A percentile compares a stretch with the other conserved stretches of the same genome.
Conservation (phyloP, 2,888 invertebrate species). For the Agriopis leucophaearia region DNA sequence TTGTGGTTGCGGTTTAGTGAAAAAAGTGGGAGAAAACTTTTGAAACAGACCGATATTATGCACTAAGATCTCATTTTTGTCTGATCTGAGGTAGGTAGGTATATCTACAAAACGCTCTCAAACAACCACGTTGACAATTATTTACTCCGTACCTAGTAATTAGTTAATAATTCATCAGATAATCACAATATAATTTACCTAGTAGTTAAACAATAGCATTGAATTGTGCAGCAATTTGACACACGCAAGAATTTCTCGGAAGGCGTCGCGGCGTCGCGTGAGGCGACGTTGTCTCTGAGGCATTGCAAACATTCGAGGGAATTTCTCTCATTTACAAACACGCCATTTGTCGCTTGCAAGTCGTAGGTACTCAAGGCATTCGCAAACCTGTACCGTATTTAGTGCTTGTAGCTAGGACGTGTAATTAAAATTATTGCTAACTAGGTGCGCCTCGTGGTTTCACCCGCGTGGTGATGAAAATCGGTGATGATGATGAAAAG, state of each 20-base stretch:
- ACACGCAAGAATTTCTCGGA: conserved; percentile 45
- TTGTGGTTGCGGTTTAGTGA: too few species aligned
- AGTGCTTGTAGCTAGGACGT: too few species aligned
- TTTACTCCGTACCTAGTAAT: conserved; percentile 3
- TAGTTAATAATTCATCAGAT: conserved; percentile 19
- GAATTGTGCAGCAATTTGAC: conserved; percentile 34
- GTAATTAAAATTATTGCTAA: too few species aligned
- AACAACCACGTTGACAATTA: background rate
- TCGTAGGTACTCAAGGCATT: background rate
- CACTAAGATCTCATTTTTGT: too few species aligned
- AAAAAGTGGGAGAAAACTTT: too few species aligned
- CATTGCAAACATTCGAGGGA: conserved; percentile 34
- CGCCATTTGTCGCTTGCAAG: conserved; percentile 3
- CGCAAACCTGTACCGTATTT: background rate
- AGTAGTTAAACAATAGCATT: conserved; percentile 25
- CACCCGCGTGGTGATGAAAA: too few species aligned
- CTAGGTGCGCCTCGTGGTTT: too few species aligned
- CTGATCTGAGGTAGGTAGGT: too few species aligned
- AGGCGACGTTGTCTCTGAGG: conserved; percentile 22
- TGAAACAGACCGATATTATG: too few species aligned
- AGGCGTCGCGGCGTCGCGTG: conserved; percentile 41
- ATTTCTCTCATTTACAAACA: conserved; percentile 34
- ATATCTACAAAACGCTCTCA: background rate
- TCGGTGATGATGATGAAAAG: too few species aligned
- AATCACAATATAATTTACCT: conserved; percentile 20